These are phyloP conservation scores for Sciurus carolinensis DNA, from an alignment of 2,797 vertebrate genomes.

Conservation along the genomic window DNA sequence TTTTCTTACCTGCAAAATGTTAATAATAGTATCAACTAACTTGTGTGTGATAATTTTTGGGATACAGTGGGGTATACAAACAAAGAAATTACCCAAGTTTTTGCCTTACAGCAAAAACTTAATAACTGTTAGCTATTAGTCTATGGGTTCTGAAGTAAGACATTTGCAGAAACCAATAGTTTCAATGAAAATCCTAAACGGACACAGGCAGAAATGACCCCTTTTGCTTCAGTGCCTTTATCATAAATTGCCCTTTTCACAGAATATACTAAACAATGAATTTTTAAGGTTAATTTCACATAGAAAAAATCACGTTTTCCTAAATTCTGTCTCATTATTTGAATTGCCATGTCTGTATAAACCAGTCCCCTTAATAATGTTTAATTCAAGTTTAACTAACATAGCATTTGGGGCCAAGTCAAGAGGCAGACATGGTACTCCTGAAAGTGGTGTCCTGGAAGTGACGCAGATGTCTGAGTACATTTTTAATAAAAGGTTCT, in stretches of 20 bases:
- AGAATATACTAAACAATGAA: constrained; percentile 59
- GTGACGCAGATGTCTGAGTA: background rate
- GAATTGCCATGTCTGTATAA: background rate
- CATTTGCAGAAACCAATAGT: constrained; percentile 46
- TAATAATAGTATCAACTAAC: constrained; percentile 10
- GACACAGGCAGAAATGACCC: background rate
- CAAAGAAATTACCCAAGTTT: background rate
- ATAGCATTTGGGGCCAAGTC: background rate
- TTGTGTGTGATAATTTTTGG: background rate
- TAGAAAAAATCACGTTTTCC: background rate
- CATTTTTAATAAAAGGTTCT: constrained; percentile 69
- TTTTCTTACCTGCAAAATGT: background rate
- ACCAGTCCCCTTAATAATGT: background rate
- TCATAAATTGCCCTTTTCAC: constrained; percentile 43
- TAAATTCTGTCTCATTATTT: constrained; percentile 15
- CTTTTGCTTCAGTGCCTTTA: background rate
- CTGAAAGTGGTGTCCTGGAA: background rate
- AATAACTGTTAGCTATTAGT: constrained; percentile 48
- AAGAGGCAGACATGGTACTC: background rate
- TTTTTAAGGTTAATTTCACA: background rate
- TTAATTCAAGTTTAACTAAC: background rate
- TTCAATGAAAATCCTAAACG: constrained; percentile 51
- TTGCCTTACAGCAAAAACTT: constrained; percentile 41
- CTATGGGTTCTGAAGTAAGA: constrained; percentile 50
- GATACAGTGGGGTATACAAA: background rate